Conservation (phyloP, 2,888 invertebrate species). For the Drosophila lutescens region DNA sequence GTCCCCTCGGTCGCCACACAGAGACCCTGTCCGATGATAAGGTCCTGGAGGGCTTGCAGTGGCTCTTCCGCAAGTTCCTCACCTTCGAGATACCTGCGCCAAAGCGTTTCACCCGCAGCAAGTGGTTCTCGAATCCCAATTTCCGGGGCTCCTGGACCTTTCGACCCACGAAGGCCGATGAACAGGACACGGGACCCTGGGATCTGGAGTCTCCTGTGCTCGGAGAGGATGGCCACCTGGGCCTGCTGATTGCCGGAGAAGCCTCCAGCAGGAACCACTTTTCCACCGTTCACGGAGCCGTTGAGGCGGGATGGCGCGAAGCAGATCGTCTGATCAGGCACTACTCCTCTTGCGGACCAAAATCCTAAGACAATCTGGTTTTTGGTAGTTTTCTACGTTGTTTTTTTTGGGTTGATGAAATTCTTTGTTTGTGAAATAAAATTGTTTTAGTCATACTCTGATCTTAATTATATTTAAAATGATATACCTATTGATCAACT, state of each 20-base stretch:
- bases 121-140: slow-evolving; percentile 87
- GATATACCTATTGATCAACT: too few relatives aligned
- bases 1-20: slow-evolving; percentile 86
- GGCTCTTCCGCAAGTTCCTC: slow-evolving; percentile 69
- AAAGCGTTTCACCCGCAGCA: slow-evolving; percentile 84
- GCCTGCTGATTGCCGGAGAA: slow-evolving; percentile 88
- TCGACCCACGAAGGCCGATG: slow-evolving; percentile 86
- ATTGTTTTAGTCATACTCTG: neutral
- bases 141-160: slow-evolving; percentile 88
- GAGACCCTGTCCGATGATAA: slow-evolving; percentile 86
- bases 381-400: neutral
- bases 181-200: slow-evolving; percentile 85
- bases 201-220: slow-evolving; percentile 85
- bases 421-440: neutral
- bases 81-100: slow-evolving; percentile 57
- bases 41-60: slow-evolving; percentile 58
- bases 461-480: neutral
- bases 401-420: neutral
- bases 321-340: slow-evolving; percentile 86
- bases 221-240: slow-evolving; percentile 81
- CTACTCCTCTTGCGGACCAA: slow-evolving; percentile 37
- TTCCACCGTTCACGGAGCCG: slow-evolving; percentile 89
- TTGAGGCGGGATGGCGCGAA: slow-evolving; percentile 89
- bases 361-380: neutral
- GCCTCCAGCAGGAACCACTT: slow-evolving; percentile 87